phyloP scores from a whole-genome alignment of 2,888 invertebrate genomes.

The Epiblema foenella region DNA sequence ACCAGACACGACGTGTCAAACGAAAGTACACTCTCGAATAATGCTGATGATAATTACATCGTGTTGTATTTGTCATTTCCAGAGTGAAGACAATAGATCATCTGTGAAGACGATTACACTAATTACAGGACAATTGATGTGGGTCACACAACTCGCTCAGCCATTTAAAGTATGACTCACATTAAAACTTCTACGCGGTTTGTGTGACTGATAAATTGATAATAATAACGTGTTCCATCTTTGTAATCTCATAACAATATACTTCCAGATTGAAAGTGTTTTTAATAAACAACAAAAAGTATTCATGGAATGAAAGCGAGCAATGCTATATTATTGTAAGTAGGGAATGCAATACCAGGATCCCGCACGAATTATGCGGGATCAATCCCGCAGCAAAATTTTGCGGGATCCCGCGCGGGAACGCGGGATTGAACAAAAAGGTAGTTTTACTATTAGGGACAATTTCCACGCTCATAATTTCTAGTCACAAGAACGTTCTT shows the following conservation, averaged over 20 bases:
- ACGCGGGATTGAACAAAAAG: no score
- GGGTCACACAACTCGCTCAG: constrained; percentile 18
- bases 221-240: constrained; percentile 28
- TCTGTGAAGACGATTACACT: constrained; percentile 36
- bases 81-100: constrained; percentile 26
- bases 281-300: constrained; percentile 10
- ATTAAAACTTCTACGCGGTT: constrained; percentile 20
- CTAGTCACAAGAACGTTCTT: no score
- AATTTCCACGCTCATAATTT: no score
- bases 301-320: not conserved
- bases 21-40: constrained; percentile 9
- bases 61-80: constrained; percentile 32
- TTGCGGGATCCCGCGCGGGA: no score
- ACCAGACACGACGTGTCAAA: not conserved
- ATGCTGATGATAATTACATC: constrained; percentile 25
- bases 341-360: no score
- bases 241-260: constrained; percentile 18
- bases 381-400: no score
- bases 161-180: constrained; percentile 32
- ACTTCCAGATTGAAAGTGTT: constrained; percentile 1
- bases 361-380: no score
- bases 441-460: no score
- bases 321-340: not conserved
- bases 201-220: constrained; percentile 4
- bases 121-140: constrained; percentile 34